These are phyloP conservation scores for Chrysolina americana DNA, from an alignment of 2,888 invertebrate species.

Conservation along the genomic window DNA sequence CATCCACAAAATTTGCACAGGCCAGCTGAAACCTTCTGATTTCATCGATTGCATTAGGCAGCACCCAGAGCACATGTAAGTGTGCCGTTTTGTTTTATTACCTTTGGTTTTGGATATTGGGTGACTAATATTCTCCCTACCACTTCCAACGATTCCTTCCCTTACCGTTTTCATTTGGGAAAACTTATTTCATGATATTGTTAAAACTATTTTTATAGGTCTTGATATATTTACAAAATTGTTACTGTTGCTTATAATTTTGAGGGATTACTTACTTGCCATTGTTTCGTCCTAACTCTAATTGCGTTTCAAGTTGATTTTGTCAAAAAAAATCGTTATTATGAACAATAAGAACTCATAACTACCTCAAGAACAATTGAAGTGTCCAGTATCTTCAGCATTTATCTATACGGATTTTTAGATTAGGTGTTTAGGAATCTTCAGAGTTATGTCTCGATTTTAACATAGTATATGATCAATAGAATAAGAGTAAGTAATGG, in stretches of 20 bases:
- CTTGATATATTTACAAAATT: not conserved
- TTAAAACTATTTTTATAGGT: not conserved
- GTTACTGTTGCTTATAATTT: not conserved
- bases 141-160: conserved; percentile 2
- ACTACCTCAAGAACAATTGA: conserved; percentile 2
- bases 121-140: conserved; percentile 21
- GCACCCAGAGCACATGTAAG: conserved; percentile 99
- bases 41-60: conserved; percentile 94
- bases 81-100: conserved; percentile 51
- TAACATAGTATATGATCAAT: too few relatives aligned
- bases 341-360: not conserved
- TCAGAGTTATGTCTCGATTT: too few relatives aligned
- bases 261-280: not conserved
- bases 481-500: too few relatives aligned
- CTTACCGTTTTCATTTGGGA: not conserved
- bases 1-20: conserved; percentile 93
- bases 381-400: not conserved
- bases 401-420: not conserved
- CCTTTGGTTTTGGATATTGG: conserved; percentile 3
- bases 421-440: not conserved
- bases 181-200: not conserved
- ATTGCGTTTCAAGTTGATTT: not conserved
- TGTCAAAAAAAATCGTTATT: too few relatives aligned
- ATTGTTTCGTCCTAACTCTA: not conserved
- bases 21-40: conserved; percentile 82